Evolutionary conservation across 1,140 invertebrate genomes (phyloP).

Genomic region (Drosophila bocqueti): DNA sequence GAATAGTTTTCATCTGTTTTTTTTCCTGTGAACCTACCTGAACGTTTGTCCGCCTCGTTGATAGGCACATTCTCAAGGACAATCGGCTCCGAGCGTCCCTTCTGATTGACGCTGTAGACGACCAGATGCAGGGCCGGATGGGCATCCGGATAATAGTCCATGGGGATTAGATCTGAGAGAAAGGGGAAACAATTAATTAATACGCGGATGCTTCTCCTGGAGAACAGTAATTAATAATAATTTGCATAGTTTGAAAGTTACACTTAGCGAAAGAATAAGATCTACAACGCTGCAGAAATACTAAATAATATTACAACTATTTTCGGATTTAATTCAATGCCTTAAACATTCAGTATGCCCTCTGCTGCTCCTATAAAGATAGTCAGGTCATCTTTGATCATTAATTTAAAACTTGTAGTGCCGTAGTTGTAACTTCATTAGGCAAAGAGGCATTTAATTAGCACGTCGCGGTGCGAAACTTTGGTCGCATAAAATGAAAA

Average conservation of each 20-base stretch:
- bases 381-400: slow-evolving; percentile 54
- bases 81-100: slow-evolving; percentile 92
- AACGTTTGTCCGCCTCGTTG: slow-evolving; percentile 93
- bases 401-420: slow-evolving; percentile 74
- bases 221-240: slow-evolving; percentile 12
- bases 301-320: neutral
- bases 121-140: slow-evolving; percentile 90
- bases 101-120: slow-evolving; percentile 94
- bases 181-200: slow-evolving; percentile 14
- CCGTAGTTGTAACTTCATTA: slow-evolving; percentile 74
- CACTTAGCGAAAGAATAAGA: neutral
- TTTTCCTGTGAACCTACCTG: slow-evolving; percentile 87
- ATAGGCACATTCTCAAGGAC: slow-evolving; percentile 94
- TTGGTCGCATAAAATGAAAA: slow-evolving; percentile 72
- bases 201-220: neutral
- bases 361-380: slow-evolving; percentile 1
- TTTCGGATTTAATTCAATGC: neutral
- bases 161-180: slow-evolving; percentile 77
- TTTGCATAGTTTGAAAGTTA: neutral
- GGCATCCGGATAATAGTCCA: slow-evolving; percentile 84
- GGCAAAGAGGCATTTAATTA: slow-evolving; percentile 82
- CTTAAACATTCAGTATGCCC: neutral
- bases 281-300: neutral
- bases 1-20: slow-evolving; percentile 35
- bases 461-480: slow-evolving; percentile 73